Evolutionary conservation across 1,140 invertebrate species (phyloP), one percentile per base, ranked within the genome.

Genomic region (Drosophila parvula): DNA sequence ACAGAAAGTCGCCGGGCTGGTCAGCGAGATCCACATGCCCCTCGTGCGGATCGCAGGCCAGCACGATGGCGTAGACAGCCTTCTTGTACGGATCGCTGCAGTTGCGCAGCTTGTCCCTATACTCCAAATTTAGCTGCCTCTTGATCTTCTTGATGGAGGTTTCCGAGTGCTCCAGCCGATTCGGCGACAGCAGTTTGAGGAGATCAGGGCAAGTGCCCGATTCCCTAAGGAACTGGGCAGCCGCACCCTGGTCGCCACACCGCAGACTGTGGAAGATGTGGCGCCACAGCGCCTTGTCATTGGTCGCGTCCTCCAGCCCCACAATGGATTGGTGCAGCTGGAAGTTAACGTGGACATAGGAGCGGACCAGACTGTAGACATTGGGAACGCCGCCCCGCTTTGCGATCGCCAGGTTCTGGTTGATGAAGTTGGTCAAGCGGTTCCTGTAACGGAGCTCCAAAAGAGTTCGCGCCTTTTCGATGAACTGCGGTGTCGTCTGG

Each of bases 1-100:
- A 99, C 0, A 99, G 93, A 92, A 98, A 99, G 93, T 99, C 98
- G 90, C 99, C 98, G 18, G 97, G 97, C 41, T 97, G 97, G 44
- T 96, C 18, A 99, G 22, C 22, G 6, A 47, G 96, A 90, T 98
- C 97, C 3, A 94, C 93, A 91, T 98, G 97, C 80, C 97, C 95
- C 84, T 98, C 97, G 40, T 94, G 94, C 0, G 96, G 94, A 92
- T 98, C 97, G 91, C 97, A 98, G 41, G 96, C 96, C 44, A 97
- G 96, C n/a, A 99, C 93, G 7, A 97, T 94, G 79, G 96, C 96
- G 91, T 96, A 97, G 18, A 55, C 94, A 34, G 95, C 95, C 92
- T 95, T 94, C 92, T 97, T 97, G 64, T 95, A 97, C 1, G 96
- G 95, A 93, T 97, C 96, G 1, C 95, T 95, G 10, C 95, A 94